These are phyloP conservation scores for Dendrocincla tyrannina DNA, from an alignment of 2,797 vertebrate genomes.

Conservation along the genomic window DNA sequence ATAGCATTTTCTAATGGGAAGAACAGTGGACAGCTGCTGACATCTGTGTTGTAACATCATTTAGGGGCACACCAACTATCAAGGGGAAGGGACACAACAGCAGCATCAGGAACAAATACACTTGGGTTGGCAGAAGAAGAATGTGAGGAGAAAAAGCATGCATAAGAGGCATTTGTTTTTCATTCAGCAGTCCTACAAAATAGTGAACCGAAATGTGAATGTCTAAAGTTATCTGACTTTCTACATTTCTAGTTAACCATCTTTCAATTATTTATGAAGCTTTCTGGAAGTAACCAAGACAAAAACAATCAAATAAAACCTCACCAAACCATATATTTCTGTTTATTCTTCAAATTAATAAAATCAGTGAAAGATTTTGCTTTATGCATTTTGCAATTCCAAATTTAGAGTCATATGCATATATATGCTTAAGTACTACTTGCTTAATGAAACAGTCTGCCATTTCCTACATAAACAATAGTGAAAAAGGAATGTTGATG, in stretches of 20 bases:
- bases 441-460: neutral
- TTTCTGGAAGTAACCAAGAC: neutral
- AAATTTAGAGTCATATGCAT: neutral
- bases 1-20: neutral
- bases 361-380: neutral
- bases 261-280: neutral
- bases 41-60: conserved; percentile 2
- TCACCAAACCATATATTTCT: neutral
- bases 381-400: neutral
- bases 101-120: conserved; percentile 1
- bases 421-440: neutral
- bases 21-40: neutral
- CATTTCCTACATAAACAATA: neutral
- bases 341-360: neutral
- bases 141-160: neutral
- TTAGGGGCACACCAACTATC: neutral
- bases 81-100: neutral
- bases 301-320: neutral
- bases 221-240: neutral
- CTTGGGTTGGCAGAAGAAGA: neutral
- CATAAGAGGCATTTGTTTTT: neutral
- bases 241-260: neutral
- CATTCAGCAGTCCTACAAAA: neutral
- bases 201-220: neutral
- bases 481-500: neutral